These are phyloP conservation scores for Bugula neritina DNA, from an alignment of 2,888 invertebrate species.

Conservation along the genomic window DNA sequence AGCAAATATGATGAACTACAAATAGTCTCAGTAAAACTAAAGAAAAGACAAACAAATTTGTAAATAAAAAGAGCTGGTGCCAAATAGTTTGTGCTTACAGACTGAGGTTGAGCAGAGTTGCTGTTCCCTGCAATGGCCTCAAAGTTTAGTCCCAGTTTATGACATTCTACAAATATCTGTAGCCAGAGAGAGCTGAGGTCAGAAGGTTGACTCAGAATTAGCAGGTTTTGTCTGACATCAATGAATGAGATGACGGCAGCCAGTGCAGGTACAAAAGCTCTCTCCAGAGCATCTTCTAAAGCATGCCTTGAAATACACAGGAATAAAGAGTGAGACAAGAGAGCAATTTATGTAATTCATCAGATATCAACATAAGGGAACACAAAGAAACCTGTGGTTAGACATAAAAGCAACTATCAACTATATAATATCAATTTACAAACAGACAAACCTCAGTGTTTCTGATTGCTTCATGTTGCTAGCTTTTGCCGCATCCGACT, in stretches of 20 bases:
- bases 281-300: constrained; percentile 17
- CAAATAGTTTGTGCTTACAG: too few relatives aligned
- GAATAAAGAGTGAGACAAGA: too few relatives aligned
- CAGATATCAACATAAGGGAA: too few relatives aligned
- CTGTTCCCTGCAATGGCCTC: background rate
- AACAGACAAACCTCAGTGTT: constrained; percentile 24
- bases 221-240: constrained; percentile 15
- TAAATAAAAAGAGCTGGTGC: too few relatives aligned
- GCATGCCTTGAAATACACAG: background rate
- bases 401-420: too few relatives aligned
- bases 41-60: too few relatives aligned
- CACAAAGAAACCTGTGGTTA: too few relatives aligned
- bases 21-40: too few relatives aligned
- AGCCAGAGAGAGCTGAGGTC: background rate
- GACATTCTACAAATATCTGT: constrained; percentile 3
- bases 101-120: background rate
- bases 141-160: constrained; percentile 21
- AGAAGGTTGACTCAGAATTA: background rate
- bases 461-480: constrained; percentile 25
- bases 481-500: constrained; percentile 19
- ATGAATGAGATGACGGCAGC: constrained; percentile 18
- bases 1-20: too few relatives aligned
- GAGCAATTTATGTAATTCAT: too few relatives aligned
- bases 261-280: constrained; percentile 18
- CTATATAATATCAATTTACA: too few relatives aligned